Evolutionary conservation across 2,888 invertebrate genomes (phyloP), one percentile per base, ranked within the genome.

Genomic region (Meta bourneti): DNA sequence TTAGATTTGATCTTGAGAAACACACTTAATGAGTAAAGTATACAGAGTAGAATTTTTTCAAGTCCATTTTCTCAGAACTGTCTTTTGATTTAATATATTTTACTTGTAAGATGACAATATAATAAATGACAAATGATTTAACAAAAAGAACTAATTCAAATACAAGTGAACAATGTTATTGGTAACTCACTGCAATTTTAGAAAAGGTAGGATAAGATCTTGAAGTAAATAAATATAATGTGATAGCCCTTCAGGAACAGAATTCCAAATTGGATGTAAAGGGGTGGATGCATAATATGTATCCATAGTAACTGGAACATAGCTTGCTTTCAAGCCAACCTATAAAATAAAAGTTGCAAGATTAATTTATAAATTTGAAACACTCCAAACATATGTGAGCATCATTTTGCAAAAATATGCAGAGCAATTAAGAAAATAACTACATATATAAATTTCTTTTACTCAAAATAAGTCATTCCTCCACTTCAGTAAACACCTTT

Each of bases 301-400:
- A 72, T 91, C 93, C 92, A 93, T 93, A 9, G 93, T 91, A 49
- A 81, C 81, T 11, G 93, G 93, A 48, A 93, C 84, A 89, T 93
- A 93, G 51, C 89, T 75, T 84, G 93, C 86, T 20, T 75, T 83
- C 13, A 82, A 91, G 51, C 90, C 87, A 70, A 78, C 69, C 86
- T 89, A 52, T 74, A 69, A 69, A 16, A 16, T 48, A 69, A 75
- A 77, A 74, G 61, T 49, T 77, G 34, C 72, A 81, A 71, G 49
- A 54, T 72, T 49, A 16, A 77, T 4, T 52, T 83, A 54, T 72
- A 61, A 16, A 77, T 4, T 52, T 83, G 75, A 52, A 71, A 19
- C 7, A 54, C n/a, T 49, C 34, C 34, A 34, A 34, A 34, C 34
- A 34, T 34, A 34, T 34, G 34, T 34, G 34, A 34, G 34, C 34